Base-by-base conservation (phyloP, 2,888 invertebrate species). In the Dryocosmus kuriphilus region DNA sequence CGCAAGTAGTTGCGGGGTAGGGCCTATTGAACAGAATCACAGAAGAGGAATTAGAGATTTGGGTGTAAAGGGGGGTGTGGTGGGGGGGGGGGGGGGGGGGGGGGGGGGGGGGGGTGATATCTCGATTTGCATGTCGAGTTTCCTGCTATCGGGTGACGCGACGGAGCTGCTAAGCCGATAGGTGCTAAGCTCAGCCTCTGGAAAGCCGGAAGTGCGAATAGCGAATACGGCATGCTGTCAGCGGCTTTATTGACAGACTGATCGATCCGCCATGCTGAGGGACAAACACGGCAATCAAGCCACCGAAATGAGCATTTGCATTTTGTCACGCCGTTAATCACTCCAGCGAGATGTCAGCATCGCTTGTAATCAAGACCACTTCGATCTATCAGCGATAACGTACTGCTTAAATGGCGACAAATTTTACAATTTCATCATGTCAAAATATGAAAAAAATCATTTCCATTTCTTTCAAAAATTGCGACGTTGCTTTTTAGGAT, bases 271-370 rank as follows among this genome's bases (percentile, higher is more conserved):
- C 81, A 65, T 76, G 73, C 74, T 76, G 77, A 55, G 81, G 80
- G 78, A 83, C 83, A 84, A 82, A 84, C 83, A 77, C 78, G 79
- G 83, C 82, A 85, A 85, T 84, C 85, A 84, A 67, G 79, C 78
- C 65, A 75, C 79, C 79, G 81, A 79, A 84, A 83, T 79, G 79
- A 80, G 75, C 80, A 84, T 84, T 85, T 86, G 84, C 83, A 84
- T 85, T 82, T 85, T 84, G 84, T 83, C 82, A 80, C 79, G 78
- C 75, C 76, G 83, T 83, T 84, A 85, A 86, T 85, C 84, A 82
- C 74, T 77, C 32, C 57, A 71, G 67, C 46, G 51, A 46, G 51
- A 71, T 71, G 71, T 30, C 51, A 46, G n/a, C 71, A n/a, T 71
- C 67, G 41, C 67, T 67, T 46, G 67, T 46, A 46, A 67, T 67